Evolutionary conservation across 2,113 vertebrate genomes (phyloP).

Genomic region (Tringa solitaria): DNA sequence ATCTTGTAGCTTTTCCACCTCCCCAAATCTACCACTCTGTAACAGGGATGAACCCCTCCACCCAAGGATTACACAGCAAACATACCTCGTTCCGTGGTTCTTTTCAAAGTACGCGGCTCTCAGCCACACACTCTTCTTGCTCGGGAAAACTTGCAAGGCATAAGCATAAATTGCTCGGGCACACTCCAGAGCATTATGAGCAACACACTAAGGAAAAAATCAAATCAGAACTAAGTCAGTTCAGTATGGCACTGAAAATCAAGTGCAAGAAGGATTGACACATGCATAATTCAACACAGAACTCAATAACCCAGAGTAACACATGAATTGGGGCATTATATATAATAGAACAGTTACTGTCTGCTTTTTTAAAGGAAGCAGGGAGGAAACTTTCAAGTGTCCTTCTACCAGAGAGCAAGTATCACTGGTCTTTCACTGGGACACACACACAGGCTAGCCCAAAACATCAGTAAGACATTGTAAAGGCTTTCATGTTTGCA

Average conservation of each 20-base stretch:
- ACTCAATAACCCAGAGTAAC: not conserved
- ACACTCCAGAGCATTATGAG: slow-evolving; percentile 94
- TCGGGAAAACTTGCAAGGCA: slow-evolving; percentile 94
- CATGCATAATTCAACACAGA: not conserved
- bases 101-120: slow-evolving; percentile 97
- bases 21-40: not conserved
- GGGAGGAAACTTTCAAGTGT: not conserved
- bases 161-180: slow-evolving; percentile 96
- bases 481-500: not conserved
- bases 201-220: slow-evolving; percentile 83
- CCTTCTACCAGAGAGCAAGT: not conserved
- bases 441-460: not conserved
- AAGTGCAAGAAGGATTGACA: not conserved
- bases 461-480: not conserved
- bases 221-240: not conserved
- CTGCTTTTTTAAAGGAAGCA: not conserved
- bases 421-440: not conserved
- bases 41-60: not conserved
- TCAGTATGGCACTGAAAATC: not conserved
- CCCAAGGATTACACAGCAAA: fast-evolving
- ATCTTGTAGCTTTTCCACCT: not conserved
- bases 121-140: slow-evolving; percentile 98
- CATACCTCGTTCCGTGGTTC: slow-evolving; percentile 92
- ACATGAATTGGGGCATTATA: not conserved
- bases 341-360: not conserved